phyloP scores from a whole-genome alignment of 2,888 invertebrate species.

The Ornithoptera alexandrae region DNA sequence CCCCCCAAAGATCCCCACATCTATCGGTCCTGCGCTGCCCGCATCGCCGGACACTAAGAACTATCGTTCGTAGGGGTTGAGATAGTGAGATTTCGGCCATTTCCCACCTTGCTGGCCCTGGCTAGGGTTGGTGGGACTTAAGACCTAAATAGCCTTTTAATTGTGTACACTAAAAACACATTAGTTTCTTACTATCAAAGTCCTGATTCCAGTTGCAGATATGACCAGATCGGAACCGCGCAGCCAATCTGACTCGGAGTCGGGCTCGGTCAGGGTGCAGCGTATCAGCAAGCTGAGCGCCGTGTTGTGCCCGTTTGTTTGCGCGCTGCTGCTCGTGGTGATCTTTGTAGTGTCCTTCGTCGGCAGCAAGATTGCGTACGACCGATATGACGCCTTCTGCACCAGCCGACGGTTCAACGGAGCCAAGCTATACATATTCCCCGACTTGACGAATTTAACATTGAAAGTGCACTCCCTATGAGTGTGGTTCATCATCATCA shows the following conservation, averaged over 20 bases:
- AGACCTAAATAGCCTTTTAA: not conserved
- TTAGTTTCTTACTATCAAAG: not conserved
- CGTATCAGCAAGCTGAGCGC: conserved; percentile 55
- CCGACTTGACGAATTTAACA: conserved; percentile 45
- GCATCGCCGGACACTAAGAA: no score
- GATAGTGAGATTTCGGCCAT: no score
- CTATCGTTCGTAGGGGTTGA: no score
- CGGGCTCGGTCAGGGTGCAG: conserved; percentile 45
- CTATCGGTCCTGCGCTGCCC: no score
- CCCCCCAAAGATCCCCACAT: no score
- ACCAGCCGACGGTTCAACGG: conserved; percentile 49
- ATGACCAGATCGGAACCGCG: conserved; percentile 54
- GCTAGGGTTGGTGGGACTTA: not conserved
- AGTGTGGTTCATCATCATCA: not conserved
- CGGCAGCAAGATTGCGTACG: conserved; percentile 57
- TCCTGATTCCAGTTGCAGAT: conserved; percentile 40
- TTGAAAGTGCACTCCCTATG: conserved; percentile 13
- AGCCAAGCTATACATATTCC: conserved; percentile 53
- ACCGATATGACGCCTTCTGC: conserved; percentile 60
- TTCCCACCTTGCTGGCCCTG: no score
- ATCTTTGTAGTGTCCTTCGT: conserved; percentile 56
- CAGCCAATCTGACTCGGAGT: conserved; percentile 58
- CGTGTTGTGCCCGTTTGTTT: conserved; percentile 61
- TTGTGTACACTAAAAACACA: not conserved
- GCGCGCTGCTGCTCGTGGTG: conserved; percentile 58